Percentiles rank a stretch among this genome's conserved stretches.
phyloP scores from a whole-genome alignment of 2,113 vertebrate species.

The Craseonycteris thonglongyai region DNA sequence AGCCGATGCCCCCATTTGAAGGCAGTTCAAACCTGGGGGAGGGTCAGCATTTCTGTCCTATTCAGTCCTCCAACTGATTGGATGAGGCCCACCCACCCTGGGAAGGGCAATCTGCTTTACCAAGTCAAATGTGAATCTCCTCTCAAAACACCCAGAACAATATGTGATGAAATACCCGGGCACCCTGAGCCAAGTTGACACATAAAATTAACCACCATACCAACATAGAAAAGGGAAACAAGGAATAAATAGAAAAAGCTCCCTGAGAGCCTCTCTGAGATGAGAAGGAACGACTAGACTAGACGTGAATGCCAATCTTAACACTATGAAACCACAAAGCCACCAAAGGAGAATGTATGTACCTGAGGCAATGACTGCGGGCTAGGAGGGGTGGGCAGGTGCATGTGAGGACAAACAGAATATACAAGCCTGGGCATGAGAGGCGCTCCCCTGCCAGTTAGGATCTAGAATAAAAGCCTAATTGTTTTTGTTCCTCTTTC shows the following conservation, averaged over 20 bases:
- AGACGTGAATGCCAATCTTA: not conserved
- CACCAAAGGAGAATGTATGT: not conserved
- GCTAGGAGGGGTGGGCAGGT: too few relatives aligned
- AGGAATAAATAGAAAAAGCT: not conserved
- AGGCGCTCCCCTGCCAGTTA: not conserved
- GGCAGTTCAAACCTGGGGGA: not conserved
- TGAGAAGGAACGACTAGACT: not conserved
- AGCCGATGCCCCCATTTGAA: not conserved
- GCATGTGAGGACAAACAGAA: not conserved
- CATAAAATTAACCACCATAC: not conserved
- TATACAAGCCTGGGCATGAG: not conserved
- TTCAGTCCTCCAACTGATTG: not conserved
- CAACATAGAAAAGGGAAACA: not conserved
- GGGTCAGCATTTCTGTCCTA: not conserved
- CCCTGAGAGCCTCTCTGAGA: not conserved
- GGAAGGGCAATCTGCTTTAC: not conserved
- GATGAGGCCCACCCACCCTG: not conserved
- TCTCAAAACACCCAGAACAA: not conserved
- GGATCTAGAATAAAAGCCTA: not conserved
- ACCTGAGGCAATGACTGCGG: not conserved
- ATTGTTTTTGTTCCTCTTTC: not conserved
- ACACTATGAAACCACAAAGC: not conserved
- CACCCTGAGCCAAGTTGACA: not conserved
- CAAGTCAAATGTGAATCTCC: not conserved
- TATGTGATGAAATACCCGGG: not conserved